Conservation (phyloP, 2,113 vertebrate genomes). For the Salvelinus alpinus region DNA sequence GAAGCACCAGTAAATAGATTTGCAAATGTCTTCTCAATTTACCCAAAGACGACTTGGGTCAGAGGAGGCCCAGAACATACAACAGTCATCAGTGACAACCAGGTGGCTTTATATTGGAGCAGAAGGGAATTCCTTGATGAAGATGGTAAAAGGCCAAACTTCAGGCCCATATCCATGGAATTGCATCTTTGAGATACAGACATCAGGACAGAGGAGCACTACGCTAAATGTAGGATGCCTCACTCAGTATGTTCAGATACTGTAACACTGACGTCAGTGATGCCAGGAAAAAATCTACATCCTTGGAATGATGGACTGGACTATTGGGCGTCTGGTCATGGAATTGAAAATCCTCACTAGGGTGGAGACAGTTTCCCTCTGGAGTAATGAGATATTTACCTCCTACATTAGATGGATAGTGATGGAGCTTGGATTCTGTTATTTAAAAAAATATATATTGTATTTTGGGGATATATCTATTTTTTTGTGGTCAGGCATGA, state of each 20-base stretch:
- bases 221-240: not conserved
- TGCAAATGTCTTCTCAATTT: constrained; percentile 7
- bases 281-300: not conserved
- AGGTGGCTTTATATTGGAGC: not conserved
- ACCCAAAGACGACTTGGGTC: constrained; percentile 33
- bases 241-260: not conserved
- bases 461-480: not conserved
- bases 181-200: not conserved
- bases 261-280: not conserved
- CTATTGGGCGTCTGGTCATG: not conserved
- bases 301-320: not conserved
- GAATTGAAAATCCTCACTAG: not conserved
- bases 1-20: constrained; percentile 11
- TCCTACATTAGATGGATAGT: not conserved
- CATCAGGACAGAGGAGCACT: not conserved
- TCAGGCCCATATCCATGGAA: not conserved
- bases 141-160: not conserved
- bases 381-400: not conserved
- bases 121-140: not conserved
- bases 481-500: not conserved
- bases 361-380: not conserved
- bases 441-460: too few species aligned
- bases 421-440: not conserved
- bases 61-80: constrained; percentile 37
- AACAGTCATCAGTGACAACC: not conserved